Percentiles rank a stretch among this genome's conserved stretches.
Evolutionary conservation across 2,113 vertebrate species (phyloP).

Genomic region (Chloroceryle aenea): DNA sequence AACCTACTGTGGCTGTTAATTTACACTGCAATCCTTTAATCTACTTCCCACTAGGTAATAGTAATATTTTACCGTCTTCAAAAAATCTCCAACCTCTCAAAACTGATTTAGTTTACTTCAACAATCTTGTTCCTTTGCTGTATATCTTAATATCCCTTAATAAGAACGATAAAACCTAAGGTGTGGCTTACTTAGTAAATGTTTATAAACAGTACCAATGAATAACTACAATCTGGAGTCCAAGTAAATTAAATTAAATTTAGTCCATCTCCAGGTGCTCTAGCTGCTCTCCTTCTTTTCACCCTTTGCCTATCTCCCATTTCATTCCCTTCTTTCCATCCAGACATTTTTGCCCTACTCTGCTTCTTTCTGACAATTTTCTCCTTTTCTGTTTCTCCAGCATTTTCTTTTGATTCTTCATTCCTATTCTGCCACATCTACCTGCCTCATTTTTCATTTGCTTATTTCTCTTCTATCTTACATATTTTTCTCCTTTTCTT

Average conservation of each 20-base stretch:
- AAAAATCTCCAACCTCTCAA: neutral
- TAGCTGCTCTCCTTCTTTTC: neutral
- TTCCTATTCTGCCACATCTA: neutral
- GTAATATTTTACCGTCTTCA: neutral
- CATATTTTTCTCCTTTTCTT: neutral
- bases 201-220: neutral
- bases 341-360: neutral
- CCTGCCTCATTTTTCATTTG: neutral
- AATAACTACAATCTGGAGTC: neutral
- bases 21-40: neutral
- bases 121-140: neutral
- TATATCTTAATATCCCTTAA: neutral
- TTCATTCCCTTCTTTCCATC: neutral
- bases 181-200: neutral
- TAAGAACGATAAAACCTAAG: neutral
- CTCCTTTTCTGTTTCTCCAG: neutral
- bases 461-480: neutral
- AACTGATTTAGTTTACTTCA: neutral
- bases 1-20: neutral
- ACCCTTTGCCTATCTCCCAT: neutral
- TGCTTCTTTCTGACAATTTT: neutral
- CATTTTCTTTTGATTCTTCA: neutral
- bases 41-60: neutral
- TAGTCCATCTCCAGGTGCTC: neutral
- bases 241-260: neutral